Evolutionary conservation across 2,888 invertebrate genomes (phyloP), one percentile per base, ranked within the genome.

Genomic region (Odontocolon sp.): DNA sequence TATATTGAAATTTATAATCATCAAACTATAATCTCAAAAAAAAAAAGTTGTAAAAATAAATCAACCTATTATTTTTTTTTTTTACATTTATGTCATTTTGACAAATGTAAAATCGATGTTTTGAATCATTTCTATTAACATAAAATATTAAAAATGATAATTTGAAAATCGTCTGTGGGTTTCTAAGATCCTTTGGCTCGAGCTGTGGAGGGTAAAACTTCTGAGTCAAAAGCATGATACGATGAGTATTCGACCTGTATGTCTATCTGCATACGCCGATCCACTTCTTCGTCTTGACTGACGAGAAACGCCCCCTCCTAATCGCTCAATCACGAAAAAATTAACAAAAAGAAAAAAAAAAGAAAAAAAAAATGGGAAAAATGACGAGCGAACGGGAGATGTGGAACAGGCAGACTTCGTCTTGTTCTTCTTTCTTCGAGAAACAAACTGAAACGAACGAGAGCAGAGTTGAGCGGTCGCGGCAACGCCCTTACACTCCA

Each of bases 261-360:
- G 33, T 75, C 56, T 63, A 82, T 85, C 81, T 82, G 82, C 83
- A 84, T 83, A 81, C 77, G 69, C 61, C 78, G 83, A 82, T 82
- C 80, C 81, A 77, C 77, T 82, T 75, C 57, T 68, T 75, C 40
- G 57, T 77, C 77, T 80, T 84, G 85, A 87, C 82, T 85, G 86
- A 88, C 84, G 83, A 84, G 83, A 80, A 73, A 83, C 85, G 86
- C 87, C 87, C 80, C 72, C 80, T 77, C 80, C 85, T 88, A 88
- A 89, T 88, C 88, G 85, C 83, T 86, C 87, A 85, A 87, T 88
- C 88, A 85, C 79, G 78, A 87, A 85, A 86, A 87, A 86, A 85
- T 87, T 85, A 77, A 85, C 81, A 82, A 83, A 86, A 85, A 80
- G 79, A 63, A 73, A 18, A 56, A 59, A 71, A n/a, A n/a, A 87